A percentile compares a stretch with the other conserved stretches of the same genome.
Evolutionary conservation across 1,140 invertebrate genomes (phyloP).

Genomic region (Leptopilina boulardi): DNA sequence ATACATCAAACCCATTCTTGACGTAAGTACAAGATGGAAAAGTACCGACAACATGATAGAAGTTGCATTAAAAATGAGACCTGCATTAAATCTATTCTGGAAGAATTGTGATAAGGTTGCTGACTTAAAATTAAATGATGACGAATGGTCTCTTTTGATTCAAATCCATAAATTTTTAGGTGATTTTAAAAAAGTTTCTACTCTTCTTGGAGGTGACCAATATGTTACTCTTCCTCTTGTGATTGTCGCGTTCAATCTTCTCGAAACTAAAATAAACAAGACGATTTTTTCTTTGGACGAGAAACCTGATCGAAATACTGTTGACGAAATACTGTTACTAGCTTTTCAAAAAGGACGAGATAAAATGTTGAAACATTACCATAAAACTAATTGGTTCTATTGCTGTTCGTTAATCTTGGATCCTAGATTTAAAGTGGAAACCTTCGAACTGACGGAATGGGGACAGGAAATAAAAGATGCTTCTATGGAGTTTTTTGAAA

Average conservation of each 20-base stretch:
- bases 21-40: constrained; percentile 34
- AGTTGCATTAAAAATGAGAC: background rate
- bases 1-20: constrained; percentile 34
- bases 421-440: no score
- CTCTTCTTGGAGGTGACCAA: constrained; percentile 18
- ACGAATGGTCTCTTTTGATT: background rate
- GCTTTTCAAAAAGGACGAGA: constrained; percentile 53
- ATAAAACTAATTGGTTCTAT: constrained; percentile 67
- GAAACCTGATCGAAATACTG: background rate
- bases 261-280: constrained; percentile 26
- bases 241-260: constrained; percentile 28
- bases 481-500: no score
- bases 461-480: no score
- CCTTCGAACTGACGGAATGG: no score
- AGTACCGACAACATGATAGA: constrained; percentile 33
- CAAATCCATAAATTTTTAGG: no score
- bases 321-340: background rate
- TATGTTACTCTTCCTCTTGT: constrained; percentile 34
- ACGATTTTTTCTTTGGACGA: background rate
- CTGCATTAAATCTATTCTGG: background rate
- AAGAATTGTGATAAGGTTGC: background rate
- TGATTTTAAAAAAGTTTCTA: no score
- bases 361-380: constrained; percentile 67
- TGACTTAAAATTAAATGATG: background rate
- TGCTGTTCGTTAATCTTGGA: constrained; percentile 45